Conservation (phyloP, 2,888 invertebrate genomes). For the Macaria notata region DNA sequence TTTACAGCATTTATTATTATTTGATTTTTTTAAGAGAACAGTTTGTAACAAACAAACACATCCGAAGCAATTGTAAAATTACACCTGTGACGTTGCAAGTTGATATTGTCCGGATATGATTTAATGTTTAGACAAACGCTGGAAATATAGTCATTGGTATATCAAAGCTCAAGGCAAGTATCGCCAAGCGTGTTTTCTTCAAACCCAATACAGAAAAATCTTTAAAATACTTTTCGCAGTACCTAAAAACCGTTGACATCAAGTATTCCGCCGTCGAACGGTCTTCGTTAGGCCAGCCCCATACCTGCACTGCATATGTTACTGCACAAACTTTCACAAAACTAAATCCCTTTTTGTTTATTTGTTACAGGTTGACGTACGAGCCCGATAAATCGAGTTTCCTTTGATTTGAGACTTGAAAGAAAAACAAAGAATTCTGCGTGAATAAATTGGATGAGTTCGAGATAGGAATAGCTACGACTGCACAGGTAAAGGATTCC, state of each 20-base stretch:
- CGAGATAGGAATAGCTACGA: constrained; percentile 19
- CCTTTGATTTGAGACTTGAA: constrained; percentile 63
- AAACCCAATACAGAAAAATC: too few relatives aligned
- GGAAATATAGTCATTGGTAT: too few relatives aligned
- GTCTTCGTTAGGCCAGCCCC: constrained; percentile 71
- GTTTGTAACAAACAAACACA: too few relatives aligned
- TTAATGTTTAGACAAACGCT: too few relatives aligned
- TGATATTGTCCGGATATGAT: too few relatives aligned
- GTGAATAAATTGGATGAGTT: constrained; percentile 27
- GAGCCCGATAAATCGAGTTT: constrained; percentile 72
- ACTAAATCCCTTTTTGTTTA: constrained; percentile 73
- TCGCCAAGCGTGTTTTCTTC: too few relatives aligned
- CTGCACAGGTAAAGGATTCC: too few relatives aligned
- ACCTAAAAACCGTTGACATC: constrained; percentile 60
- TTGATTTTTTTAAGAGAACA: too few relatives aligned
- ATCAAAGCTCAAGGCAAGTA: too few relatives aligned
- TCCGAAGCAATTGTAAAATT: too few relatives aligned
- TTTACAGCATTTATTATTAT: too few relatives aligned
- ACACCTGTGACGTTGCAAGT: too few relatives aligned
- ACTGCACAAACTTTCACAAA: constrained; percentile 53
- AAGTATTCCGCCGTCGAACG: constrained; percentile 69
- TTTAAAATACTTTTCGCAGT: constrained; percentile 33
- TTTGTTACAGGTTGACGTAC: constrained; percentile 71
- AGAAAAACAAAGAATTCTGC: constrained; percentile 53
- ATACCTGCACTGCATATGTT: constrained; percentile 81